Evolutionary conservation across 2,113 vertebrate genomes (phyloP).

Genomic region (Drymodes brunneopygia): DNA sequence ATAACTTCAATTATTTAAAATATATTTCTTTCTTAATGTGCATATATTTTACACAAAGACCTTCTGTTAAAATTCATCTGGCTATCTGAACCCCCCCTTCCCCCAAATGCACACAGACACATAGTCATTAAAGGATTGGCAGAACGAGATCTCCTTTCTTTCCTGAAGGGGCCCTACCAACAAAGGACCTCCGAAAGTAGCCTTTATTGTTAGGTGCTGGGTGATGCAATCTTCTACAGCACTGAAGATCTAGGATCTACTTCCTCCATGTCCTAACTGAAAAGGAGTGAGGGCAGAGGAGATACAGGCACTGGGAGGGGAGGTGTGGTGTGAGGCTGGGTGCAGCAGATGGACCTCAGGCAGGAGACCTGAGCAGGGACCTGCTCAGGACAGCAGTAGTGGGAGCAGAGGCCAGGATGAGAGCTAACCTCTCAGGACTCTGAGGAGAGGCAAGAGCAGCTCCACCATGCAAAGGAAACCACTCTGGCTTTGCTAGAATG

Average conservation of each 20-base stretch:
- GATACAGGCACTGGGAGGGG: background rate
- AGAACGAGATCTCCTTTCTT: slow-evolving; percentile 59
- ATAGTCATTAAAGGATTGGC: slow-evolving; percentile 31
- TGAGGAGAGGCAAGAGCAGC: background rate
- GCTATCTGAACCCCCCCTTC: background rate
- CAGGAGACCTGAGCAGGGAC: background rate
- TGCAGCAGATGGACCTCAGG: background rate
- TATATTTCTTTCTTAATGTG: background rate
- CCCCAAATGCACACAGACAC: background rate
- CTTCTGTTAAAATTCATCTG: slow-evolving; percentile 49
- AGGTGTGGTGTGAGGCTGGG: background rate
- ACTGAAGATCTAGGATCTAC: background rate
- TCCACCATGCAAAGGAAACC: background rate
- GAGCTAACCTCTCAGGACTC: background rate
- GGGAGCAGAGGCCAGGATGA: background rate
- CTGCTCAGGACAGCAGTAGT: background rate
- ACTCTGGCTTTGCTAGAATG: background rate
- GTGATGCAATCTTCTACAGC: background rate
- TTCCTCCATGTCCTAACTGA: background rate
- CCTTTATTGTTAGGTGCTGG: background rate
- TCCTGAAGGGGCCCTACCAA: background rate
- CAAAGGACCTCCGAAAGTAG: background rate
- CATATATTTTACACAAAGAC: slow-evolving; percentile 44
- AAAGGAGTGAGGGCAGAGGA: background rate
- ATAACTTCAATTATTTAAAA: slow-evolving; percentile 1